Percentiles rank a stretch among this genome's conserved stretches.
These are phyloP conservation scores for Nerophis ophidion DNA, from an alignment of 2,113 vertebrate genomes.

Conservation along the genomic window DNA sequence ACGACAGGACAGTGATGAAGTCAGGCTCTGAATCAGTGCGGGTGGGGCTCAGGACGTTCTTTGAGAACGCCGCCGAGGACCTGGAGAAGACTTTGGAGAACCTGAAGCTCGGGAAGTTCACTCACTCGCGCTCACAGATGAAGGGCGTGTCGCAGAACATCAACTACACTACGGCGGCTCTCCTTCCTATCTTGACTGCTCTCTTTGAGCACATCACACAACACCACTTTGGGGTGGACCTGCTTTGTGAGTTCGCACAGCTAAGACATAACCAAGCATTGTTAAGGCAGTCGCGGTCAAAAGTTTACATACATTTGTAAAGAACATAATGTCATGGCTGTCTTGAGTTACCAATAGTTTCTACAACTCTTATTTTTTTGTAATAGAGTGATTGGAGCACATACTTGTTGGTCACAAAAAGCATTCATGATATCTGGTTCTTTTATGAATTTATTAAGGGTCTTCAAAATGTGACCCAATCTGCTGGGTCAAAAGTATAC, in stretches of 20 bases:
- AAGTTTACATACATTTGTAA: too few species aligned
- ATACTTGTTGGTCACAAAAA: too few species aligned
- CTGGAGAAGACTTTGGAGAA: slow-evolving; percentile 94
- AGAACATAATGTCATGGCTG: too few species aligned
- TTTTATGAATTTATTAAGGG: too few species aligned
- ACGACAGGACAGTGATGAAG: slow-evolving; percentile 93
- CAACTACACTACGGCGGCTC: slow-evolving; percentile 93
- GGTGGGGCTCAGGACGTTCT: slow-evolving; percentile 87
- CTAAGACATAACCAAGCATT: slow-evolving; percentile 26
- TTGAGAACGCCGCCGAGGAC: slow-evolving; percentile 96
- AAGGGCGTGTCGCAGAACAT: slow-evolving; percentile 98
- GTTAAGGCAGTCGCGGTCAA: not conserved
- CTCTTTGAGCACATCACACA: slow-evolving; percentile 95
- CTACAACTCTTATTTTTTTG: too few species aligned
- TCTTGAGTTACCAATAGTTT: too few species aligned
- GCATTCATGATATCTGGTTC: too few species aligned
- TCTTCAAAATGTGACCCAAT: too few species aligned
- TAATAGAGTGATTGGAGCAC: too few species aligned
- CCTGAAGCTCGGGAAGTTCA: slow-evolving; percentile 95
- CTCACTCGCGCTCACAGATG: slow-evolving; percentile 94
- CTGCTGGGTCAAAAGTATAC: too few species aligned
- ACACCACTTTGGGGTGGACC: slow-evolving; percentile 89
- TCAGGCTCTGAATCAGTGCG: slow-evolving; percentile 92
- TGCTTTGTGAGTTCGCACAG: slow-evolving; percentile 82
- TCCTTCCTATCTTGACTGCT: slow-evolving; percentile 92